Conservation (phyloP, 2,888 invertebrate species). For the Patella depressa region DNA sequence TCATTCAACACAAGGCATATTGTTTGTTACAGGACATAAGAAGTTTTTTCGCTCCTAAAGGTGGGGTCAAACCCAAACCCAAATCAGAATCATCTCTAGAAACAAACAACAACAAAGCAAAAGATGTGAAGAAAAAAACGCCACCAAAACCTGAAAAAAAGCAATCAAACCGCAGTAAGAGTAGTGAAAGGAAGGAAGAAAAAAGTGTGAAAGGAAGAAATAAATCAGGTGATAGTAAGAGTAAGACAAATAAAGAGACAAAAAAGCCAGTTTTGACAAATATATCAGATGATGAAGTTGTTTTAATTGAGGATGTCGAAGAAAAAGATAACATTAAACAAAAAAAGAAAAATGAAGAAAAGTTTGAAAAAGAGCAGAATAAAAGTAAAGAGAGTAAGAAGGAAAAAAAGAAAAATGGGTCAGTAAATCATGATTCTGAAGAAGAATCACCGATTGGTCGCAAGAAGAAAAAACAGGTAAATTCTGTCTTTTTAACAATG, state of each 20-base stretch:
- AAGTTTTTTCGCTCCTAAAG: constrained; percentile 19
- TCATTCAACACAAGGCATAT: no score
- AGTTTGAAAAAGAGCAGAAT: not conserved
- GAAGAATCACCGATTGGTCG: constrained; percentile 4
- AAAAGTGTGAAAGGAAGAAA: not conserved
- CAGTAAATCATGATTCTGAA: not conserved
- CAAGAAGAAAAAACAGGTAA: constrained; percentile 16
- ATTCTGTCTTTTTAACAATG: no score
- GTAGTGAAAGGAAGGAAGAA: constrained; percentile 13
- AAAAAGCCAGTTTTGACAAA: constrained; percentile 1
- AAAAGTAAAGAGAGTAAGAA: not conserved
- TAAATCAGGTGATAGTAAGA: not conserved
- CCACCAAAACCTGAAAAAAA: constrained; percentile 13
- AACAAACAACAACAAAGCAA: not conserved
- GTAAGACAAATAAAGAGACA: constrained; percentile 14
- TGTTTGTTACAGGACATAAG: constrained; percentile 18
- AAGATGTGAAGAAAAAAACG: not conserved
- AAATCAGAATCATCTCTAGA: not conserved
- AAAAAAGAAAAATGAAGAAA: not conserved
- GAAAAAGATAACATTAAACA: not conserved
- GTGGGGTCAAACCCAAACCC: constrained; percentile 10
- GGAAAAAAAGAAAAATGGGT: not conserved
- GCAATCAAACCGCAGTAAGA: constrained; percentile 7
- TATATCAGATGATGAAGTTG: not conserved
- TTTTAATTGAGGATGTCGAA: not conserved